Percentiles rank a stretch among this genome's conserved stretches.
Evolutionary conservation across 2,797 vertebrate species (phyloP).

Genomic region (Microctenopoma lineatum): DNA sequence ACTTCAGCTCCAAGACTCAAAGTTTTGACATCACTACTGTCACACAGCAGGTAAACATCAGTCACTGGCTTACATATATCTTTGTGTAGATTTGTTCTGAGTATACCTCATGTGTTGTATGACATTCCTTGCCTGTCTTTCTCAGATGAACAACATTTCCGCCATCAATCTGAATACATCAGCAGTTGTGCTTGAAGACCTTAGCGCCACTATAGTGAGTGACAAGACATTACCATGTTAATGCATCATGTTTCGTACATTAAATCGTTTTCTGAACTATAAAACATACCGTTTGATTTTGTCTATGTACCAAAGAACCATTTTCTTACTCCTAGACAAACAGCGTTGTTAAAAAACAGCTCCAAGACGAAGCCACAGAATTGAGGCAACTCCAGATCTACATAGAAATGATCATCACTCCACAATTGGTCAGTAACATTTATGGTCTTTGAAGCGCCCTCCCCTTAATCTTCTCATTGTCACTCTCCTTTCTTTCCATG

Average conservation of each 20-base stretch:
- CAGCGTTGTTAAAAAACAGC: fast-evolving
- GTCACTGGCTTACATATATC: neutral
- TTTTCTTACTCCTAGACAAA: constrained; percentile 47
- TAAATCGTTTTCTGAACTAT: neutral
- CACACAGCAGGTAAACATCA: constrained; percentile 77
- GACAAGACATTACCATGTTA: neutral
- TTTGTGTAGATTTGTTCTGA: neutral
- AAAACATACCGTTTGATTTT: neutral
- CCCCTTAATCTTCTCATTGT: neutral
- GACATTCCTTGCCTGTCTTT: constrained; percentile 16
- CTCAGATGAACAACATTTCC: constrained; percentile 79
- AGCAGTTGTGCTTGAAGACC: constrained; percentile 67
- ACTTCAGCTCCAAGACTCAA: constrained; percentile 37
- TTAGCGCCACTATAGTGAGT: constrained; percentile 72
- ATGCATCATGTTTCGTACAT: neutral
- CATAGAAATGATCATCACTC: constrained; percentile 68
- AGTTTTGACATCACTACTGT: constrained; percentile 62
- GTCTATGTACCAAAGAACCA: neutral
- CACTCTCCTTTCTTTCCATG: neutral
- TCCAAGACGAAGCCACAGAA: constrained; percentile 46
- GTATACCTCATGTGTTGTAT: neutral
- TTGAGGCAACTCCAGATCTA: constrained; percentile 73
- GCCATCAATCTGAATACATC: constrained; percentile 70
- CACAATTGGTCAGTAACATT: constrained; percentile 71
- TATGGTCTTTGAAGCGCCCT: neutral